Base-by-base conservation (phyloP, 2,888 invertebrate genomes). In the Barypeithes pellucidus region DNA sequence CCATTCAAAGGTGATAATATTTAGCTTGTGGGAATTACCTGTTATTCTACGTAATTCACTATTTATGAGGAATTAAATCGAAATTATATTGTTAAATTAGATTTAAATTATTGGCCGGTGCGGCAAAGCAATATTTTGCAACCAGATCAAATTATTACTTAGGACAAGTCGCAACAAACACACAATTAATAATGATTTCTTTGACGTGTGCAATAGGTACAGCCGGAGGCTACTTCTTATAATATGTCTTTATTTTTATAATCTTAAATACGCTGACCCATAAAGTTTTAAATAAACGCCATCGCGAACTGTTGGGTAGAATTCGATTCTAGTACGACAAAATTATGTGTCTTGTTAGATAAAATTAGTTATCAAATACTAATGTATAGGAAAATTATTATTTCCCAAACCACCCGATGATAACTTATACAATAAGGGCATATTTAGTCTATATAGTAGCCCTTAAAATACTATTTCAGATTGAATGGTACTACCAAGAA, bases 71-170 rank as follows among this genome's bases (percentile, higher is more conserved):
- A 76, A 79, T 79, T 77, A 78, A 75, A 77, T 77, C 65, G 75
- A 72, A 79, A 79, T 79, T 79, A 76, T 72, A 76, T 75, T 75
- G 73, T 76, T 69, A 79, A 79, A 79, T 79, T 79, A 76, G 78
- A 75, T 79, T 79, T 79, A 79, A 78, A 79, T 79, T 79, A 73
- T 73, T 78, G 75, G 73, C 75, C 78, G 68, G 61, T 59, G 67
- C 62, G 33, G 63, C 63, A 72, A 60, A 43, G 16, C 29, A 29
- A 20, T 43, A 24, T 43, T 33, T 29, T 33, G 62, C 47, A 45
- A 62, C 20, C 29, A 62, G 62, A 22, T 16, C 45, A 41, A 20
- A 43, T 20, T 47, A 62, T 24, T 47, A 11, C 62, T 16, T 43
- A 43, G 24, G 24, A 45, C 29, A 16, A 45, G 45, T 62, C 29